Evolutionary conservation across 2,888 invertebrate genomes (phyloP), one percentile per base, ranked within the genome.

Genomic region (Microplitis deprimator): DNA sequence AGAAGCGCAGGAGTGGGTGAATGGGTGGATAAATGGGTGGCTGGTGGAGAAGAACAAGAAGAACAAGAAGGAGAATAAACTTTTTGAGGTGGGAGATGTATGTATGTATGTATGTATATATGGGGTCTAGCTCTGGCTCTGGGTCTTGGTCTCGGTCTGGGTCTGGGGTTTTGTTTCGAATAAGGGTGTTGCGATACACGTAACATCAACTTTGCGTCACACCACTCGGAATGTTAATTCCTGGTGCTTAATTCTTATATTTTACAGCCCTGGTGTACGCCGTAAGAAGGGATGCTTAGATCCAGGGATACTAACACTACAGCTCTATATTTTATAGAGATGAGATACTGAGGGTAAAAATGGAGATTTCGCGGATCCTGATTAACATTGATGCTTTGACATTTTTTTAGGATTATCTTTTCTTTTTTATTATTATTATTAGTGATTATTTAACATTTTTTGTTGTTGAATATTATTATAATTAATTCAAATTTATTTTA

Each of bases 171-270:
- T 88, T 88, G 88, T 89, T 88, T 88, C 87, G 87, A 29, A 29
- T 29, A 29, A 82, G 83, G 86, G 87, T 50, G 86, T 86, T 86
- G 85, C 85, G 86, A 88, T 86, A 86, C 88, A 87, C 87, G 86
- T 83, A 84, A 68, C 74, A 76, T 29, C 72, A 73, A 74, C 29
- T 29, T 29, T 29, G 29, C 29, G 69, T 68, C 61, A 73, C 75
- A 77, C 71, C 68, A 81, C 87, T 86, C 85, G 89, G 89, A 89
- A 89, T 89, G 89, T 89, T 89, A 89, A 89, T 89, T 89, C 89
- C 86, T 87, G 85, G 84, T 85, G 88, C 89, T 89, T 89, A 89
- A 89, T 89, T 89, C 89, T 89, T 89, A 89, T 89, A 89, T 89
- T 88, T 88, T 86, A 87, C 86, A 86, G 86, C 84, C 29, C 29